These are phyloP conservation scores for Crossocerus cetratus DNA, from an alignment of 2,888 invertebrate genomes.

Conservation along the genomic window DNA sequence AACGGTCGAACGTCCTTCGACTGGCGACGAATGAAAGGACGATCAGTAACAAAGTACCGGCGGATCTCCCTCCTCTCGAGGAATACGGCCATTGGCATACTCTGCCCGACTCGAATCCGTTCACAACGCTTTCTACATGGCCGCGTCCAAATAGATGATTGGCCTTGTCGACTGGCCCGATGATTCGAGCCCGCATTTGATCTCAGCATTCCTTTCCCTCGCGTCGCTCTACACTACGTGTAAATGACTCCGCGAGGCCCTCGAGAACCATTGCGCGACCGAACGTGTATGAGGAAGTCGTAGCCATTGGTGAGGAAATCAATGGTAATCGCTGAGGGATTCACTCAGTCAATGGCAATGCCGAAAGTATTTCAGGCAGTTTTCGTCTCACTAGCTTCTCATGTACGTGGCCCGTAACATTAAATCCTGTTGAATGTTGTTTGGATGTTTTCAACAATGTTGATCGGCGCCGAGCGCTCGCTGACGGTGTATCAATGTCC, in stretches of 20 bases:
- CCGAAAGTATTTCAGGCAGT: too few species aligned
- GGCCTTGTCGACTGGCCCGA: conserved; percentile 41
- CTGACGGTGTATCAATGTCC: not conserved
- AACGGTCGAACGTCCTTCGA: conserved; percentile 37
- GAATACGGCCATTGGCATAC: conserved; percentile 13
- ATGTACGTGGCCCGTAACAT: too few species aligned
- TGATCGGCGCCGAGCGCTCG: not conserved
- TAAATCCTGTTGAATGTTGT: not conserved
- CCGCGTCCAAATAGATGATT: conserved; percentile 40
- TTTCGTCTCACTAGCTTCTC: too few species aligned
- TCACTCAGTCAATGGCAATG: too few species aligned
- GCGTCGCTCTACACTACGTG: conserved; percentile 27
- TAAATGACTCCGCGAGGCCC: conserved; percentile 23
- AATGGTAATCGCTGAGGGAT: too few species aligned
- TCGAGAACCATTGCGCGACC: too few species aligned
- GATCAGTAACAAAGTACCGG: conserved; percentile 22
- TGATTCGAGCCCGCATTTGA: conserved; percentile 17
- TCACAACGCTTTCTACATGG: conserved; percentile 49
- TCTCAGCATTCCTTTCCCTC: conserved; percentile 18
- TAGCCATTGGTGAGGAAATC: not conserved
- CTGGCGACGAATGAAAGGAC: conserved; percentile 20
- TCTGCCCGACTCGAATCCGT: conserved; percentile 43
- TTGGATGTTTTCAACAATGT: not conserved
- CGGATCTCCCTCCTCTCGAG: conserved; percentile 6
- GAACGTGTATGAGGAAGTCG: not conserved